Percentiles rank a stretch among this genome's conserved stretches.
Evolutionary conservation across 2,888 invertebrate species (phyloP).

Genomic region (Caenorhabditis sp.): DNA sequence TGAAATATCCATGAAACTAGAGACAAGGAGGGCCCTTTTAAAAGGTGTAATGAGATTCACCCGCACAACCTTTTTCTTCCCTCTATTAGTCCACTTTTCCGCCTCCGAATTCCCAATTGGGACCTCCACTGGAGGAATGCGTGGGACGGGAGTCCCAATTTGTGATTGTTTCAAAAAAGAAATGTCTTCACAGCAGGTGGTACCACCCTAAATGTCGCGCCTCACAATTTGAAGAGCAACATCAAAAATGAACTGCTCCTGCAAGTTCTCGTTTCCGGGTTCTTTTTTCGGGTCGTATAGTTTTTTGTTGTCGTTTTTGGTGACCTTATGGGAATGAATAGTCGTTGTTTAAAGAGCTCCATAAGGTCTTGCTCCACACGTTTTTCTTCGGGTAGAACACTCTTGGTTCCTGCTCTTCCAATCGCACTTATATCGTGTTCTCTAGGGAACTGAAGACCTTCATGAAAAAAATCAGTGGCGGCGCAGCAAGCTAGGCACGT

Average conservation of each 20-base stretch:
- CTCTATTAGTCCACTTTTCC: background rate
- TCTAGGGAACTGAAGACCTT: no score
- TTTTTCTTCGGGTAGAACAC: no score
- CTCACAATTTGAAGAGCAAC: background rate
- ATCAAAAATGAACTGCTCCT: slow-evolving; percentile 15
- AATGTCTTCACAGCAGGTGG: slow-evolving; percentile 30
- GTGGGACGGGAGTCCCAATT: background rate
- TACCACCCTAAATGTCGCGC: background rate
- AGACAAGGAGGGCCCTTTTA: background rate
- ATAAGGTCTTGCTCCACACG: no score
- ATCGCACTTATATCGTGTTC: no score
- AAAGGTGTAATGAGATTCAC: slow-evolving; percentile 9
- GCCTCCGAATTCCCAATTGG: slow-evolving; percentile 25
- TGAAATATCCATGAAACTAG: background rate
- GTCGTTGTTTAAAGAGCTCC: no score
- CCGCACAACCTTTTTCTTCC: background rate
- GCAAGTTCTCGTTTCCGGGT: slow-evolving; percentile 15
- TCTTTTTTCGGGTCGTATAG: slow-evolving; percentile 2
- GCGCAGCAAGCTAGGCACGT: no score
- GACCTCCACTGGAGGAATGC: slow-evolving; percentile 13
- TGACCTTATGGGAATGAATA: slow-evolving; percentile 4
- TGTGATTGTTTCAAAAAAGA: slow-evolving; percentile 19
- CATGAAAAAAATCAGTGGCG: no score
- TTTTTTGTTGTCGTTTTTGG: no score
- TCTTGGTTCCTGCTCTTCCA: no score